Evolutionary conservation across 2,888 invertebrate species (phyloP), one percentile per base, ranked within the genome.

Genomic region (Apodemia hepburni): DNA sequence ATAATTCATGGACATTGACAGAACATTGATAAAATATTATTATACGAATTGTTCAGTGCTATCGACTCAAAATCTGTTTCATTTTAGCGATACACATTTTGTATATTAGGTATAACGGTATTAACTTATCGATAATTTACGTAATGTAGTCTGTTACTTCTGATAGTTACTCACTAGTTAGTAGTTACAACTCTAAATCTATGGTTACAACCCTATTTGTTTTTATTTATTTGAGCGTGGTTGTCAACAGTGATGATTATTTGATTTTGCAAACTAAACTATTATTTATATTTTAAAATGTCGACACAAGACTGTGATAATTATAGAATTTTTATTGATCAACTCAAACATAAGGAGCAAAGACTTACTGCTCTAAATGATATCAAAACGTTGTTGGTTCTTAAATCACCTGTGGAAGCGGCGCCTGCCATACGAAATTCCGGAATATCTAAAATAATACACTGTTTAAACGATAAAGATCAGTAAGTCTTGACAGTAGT

Each of bases 401-500:
- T 71, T 59, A 86, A 85, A 68, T 78, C 86, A 59, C 71, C 81
- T 8, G 71, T 71, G 58, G 84, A 87, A 70, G 82, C 79, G 60
- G 70, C 72, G 6, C 67, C 67, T 15, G 75, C 77, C 9, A 80
- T 91, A 38, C 75, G 73, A 70, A 72, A 77, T 71, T 78, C 93
- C 18, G 92, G 93, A 68, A 87, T 95, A 62, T 87, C 93, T 0
- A 85, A 93, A 70, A 91, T 96, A 63, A 93, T 95, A 65, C 93
- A 94, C 54, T 95, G 95, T 71, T 81, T 95, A 42, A 93, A 95
- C 74, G 91, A 87, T 62, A 58, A 72, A 49, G 78, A 85, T 69
- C 81, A 80, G 87, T 87, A 79, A 67, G 82, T 62, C 9, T 12
- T 27, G 1, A 75, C 58, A 47, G 60, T 17, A 58, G 64, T 58